Base-by-base conservation (phyloP, 2,888 invertebrate species). In the Napeogenes inachia region DNA sequence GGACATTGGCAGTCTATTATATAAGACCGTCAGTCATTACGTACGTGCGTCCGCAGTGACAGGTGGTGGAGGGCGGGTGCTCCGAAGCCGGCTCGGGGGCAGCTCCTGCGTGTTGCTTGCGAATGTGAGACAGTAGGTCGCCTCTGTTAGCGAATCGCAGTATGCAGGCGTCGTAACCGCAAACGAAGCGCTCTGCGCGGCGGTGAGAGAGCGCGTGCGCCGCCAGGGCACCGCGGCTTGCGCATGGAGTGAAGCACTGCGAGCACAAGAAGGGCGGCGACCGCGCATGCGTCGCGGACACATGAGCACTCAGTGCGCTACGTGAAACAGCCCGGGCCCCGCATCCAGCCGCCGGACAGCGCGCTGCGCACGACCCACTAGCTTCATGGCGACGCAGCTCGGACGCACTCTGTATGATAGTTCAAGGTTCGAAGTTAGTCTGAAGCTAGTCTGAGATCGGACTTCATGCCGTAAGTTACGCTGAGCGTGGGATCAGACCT, bases 111-210 rank as follows among this genome's bases (percentile, higher is more conserved):
- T 87, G 88, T 60, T 81, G 78, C 78, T 82, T 82, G 75, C 88
- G 86, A 77, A 89, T 85, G 80, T 89, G 87, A n/a, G 81, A 67
- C 79, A 89, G 72, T 69, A 89, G 75, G 74, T 81, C 79, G 56
- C 66, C 76, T 69, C 71, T 73, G 63, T 81, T 79, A 2, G 75
- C 78, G 70, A 89, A 88, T 33, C 89, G 79, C 72, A 89, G 79
- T 54, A 88, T 87, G 72, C 89, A 89, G 45, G 79, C 82, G 68
- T 82, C 84, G 74, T 87, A 87, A 0, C 88, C 89, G 77, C 89
- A 89, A 21, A 89, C 82, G 77, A 82, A 87, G 70, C 83, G 84
- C 56, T 76, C 73, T 56, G 81, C 82, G 72, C 79, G 82, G 0
- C 82, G 72, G 73, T 88, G 89, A 2, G 76, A 70, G 70, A 85